phyloP scores from a whole-genome alignment of 1,140 invertebrate species.

The Drosophila carrolli region DNA sequence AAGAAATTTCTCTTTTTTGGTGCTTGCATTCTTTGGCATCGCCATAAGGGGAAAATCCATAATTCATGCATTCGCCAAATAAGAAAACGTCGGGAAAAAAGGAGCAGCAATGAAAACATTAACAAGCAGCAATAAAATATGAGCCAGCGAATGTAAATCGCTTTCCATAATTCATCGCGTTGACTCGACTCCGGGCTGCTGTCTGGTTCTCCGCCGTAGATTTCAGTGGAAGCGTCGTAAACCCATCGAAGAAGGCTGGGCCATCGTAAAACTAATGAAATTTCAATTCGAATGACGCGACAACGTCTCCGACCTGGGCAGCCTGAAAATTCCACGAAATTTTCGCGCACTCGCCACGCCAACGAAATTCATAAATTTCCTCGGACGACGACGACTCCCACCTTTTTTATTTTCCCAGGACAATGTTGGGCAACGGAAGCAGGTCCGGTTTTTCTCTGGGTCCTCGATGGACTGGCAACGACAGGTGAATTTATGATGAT shows the following conservation, averaged over 20 bases:
- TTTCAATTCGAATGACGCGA: constrained; percentile 76
- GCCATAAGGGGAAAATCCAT: constrained; percentile 75
- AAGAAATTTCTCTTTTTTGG: constrained; percentile 52
- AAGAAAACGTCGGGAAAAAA: constrained; percentile 44
- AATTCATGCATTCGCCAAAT: constrained; percentile 79
- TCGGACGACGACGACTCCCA: constrained; percentile 8
- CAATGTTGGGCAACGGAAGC: constrained; percentile 61
- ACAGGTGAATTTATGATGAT: constrained; percentile 83
- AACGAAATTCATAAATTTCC: constrained; percentile 64
- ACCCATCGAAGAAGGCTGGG: constrained; percentile 56
- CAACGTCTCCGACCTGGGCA: constrained; percentile 33
- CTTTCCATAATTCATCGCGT: constrained; percentile 76
- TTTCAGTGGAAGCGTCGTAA: constrained; percentile 72
- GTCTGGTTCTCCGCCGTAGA: constrained; percentile 11
- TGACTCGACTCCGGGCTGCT: constrained; percentile 29
- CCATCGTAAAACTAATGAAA: constrained; percentile 80
- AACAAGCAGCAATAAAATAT: constrained; percentile 78
- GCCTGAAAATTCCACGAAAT: constrained; percentile 72
- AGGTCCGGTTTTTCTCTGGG: constrained; percentile 46
- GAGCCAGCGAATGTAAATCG: constrained; percentile 76
- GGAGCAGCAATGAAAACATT: constrained; percentile 72
- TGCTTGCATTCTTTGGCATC: constrained; percentile 51
- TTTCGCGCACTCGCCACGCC: constrained; percentile 74
- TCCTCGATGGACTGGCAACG: constrained; percentile 59
- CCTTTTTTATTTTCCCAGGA: constrained; percentile 38